Conservation (phyloP, 2,113 vertebrate species). For the Lanius collurio region DNA sequence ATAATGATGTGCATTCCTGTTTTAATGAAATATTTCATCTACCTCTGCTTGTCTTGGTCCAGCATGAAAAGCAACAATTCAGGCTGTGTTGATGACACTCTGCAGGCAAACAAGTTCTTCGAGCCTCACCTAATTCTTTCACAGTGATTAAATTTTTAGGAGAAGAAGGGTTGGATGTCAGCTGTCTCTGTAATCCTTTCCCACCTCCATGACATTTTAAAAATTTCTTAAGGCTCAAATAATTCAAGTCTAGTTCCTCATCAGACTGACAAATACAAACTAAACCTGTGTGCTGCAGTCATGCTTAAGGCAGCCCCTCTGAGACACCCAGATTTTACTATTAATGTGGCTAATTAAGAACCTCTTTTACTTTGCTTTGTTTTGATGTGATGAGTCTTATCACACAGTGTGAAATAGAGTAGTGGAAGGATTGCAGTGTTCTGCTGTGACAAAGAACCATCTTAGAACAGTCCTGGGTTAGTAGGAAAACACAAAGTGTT, state of each 20-base stretch:
- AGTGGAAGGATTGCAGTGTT: neutral
- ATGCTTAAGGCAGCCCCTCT: neutral
- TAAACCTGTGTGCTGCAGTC: neutral
- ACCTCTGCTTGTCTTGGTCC: constrained; percentile 18
- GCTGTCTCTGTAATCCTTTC: constrained; percentile 15
- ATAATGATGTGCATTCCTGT: constrained; percentile 42
- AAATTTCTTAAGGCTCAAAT: neutral
- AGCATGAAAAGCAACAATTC: neutral
- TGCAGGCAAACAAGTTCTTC: constrained; percentile 52
- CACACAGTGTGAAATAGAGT: neutral
- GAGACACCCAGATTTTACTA: neutral
- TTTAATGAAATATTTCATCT: constrained; percentile 27
- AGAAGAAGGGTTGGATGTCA: neutral
- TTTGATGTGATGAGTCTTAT: neutral
- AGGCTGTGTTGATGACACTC: constrained; percentile 6
- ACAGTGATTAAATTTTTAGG: constrained; percentile 60
- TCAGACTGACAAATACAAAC: neutral
- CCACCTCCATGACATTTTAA: neutral
- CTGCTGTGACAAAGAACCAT: neutral
- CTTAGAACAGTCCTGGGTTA: neutral
- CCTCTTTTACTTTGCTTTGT: neutral
- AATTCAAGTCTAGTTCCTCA: neutral
- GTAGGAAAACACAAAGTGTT: neutral
- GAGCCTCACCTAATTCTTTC: constrained; percentile 58
- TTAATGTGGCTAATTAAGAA: neutral